phyloP scores from a whole-genome alignment of 2,888 invertebrate genomes.

The Lycocerus yunnanus region DNA sequence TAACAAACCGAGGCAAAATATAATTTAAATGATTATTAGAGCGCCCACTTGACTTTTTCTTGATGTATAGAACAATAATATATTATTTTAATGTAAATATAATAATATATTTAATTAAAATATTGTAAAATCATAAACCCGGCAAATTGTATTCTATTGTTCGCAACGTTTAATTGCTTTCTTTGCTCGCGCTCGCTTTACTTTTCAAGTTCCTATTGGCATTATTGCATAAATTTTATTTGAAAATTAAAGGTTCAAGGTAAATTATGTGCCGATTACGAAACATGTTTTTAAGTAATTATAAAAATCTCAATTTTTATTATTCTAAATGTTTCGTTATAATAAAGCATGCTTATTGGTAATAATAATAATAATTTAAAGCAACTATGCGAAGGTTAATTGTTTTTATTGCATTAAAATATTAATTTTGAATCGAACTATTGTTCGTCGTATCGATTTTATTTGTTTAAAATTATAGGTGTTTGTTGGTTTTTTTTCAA shows the following conservation, averaged over 20 bases:
- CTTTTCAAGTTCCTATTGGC: slow-evolving; percentile 1
- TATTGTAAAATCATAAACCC: slow-evolving; percentile 21
- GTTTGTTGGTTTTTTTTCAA: neutral
- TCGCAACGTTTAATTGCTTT: slow-evolving; percentile 18
- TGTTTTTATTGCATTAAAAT: neutral
- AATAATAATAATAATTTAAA: neutral
- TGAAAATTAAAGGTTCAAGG: slow-evolving; percentile 3
- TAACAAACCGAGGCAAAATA: slow-evolving; percentile 18
- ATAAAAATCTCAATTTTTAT: neutral
- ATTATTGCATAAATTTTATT: slow-evolving; percentile 14
- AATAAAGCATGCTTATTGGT: neutral
- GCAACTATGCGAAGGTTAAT: neutral
- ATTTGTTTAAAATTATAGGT: neutral
- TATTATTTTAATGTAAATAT: slow-evolving; percentile 22
- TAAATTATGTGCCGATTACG: neutral
- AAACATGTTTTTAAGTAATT: neutral
- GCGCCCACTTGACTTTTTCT: slow-evolving; percentile 20
- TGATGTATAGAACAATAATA: slow-evolving; percentile 16
- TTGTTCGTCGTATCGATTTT: neutral
- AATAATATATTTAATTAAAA: slow-evolving; percentile 26
- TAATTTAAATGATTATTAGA: slow-evolving; percentile 21
- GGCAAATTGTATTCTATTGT: slow-evolving; percentile 22
- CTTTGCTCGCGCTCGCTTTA: slow-evolving; percentile 3
- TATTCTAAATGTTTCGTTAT: neutral
- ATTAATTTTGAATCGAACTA: neutral